A percentile compares a stretch with the other conserved stretches of the same genome.
Evolutionary conservation across 1,140 invertebrate genomes (phyloP).

Genomic region (Eubasilissa regina): DNA sequence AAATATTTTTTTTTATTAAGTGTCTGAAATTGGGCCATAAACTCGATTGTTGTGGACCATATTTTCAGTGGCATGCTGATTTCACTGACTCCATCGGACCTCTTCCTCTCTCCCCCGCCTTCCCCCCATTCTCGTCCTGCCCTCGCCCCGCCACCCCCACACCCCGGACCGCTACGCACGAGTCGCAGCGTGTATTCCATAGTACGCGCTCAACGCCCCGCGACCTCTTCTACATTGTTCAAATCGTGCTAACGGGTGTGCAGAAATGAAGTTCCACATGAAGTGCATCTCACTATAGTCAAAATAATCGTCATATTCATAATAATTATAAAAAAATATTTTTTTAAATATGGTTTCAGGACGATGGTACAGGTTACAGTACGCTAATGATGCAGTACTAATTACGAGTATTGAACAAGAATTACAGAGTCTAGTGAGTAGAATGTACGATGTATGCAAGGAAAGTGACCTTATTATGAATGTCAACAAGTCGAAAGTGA

Average conservation of each 20-base stretch:
- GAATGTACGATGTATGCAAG: no score
- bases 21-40: background rate
- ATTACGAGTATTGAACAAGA: no score
- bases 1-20: no score
- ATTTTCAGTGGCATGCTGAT: constrained; percentile 2
- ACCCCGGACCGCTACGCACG: constrained; percentile 28
- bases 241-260: constrained; percentile 38
- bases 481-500: no score
- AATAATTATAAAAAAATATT: no score
- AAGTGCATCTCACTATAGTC: no score
- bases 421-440: no score
- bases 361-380: no score
- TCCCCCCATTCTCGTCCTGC: background rate
- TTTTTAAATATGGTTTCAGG: no score
- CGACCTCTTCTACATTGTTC: constrained; percentile 50
- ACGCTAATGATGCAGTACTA: no score
- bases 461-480: no score
- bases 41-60: constrained; percentile 26
- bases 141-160: background rate
- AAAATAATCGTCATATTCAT: no score
- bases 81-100: background rate
- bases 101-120: constrained; percentile 4
- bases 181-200: constrained; percentile 34
- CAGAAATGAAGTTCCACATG: background rate
- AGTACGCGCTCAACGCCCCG: constrained; percentile 36